Percentiles rank a stretch among this genome's conserved stretches.
Evolutionary conservation across 1,140 invertebrate genomes (phyloP).

Genomic region (Heliconius himera): DNA sequence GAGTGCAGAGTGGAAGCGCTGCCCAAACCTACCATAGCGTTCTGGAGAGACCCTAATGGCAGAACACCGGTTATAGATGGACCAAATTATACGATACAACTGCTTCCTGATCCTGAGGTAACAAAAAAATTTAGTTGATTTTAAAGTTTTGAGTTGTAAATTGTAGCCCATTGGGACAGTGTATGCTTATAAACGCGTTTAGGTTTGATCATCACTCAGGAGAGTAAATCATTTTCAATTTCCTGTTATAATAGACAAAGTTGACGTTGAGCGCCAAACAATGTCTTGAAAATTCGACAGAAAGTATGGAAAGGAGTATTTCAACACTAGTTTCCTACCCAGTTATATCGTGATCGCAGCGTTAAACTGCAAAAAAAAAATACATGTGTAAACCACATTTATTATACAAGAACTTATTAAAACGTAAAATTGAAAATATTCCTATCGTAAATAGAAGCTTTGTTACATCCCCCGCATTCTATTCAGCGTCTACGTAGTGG

Average conservation of each 20-base stretch:
- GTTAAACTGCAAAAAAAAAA: too few species aligned
- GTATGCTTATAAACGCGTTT: neutral
- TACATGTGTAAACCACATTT: neutral
- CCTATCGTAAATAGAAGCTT: neutral
- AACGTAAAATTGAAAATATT: neutral
- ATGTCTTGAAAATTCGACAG: too few species aligned
- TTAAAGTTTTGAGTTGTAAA: neutral
- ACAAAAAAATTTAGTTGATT: neutral
- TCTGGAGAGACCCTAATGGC: conserved; percentile 88
- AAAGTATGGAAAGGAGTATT: too few species aligned
- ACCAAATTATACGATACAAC: conserved; percentile 86
- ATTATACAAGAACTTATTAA: neutral
- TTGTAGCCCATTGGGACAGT: too few species aligned
- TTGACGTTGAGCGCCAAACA: too few species aligned
- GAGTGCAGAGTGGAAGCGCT: conserved; percentile 89
- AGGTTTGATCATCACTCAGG: too few species aligned
- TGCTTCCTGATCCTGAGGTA: conserved; percentile 82
- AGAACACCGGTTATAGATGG: conserved; percentile 88
- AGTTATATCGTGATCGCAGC: too few species aligned
- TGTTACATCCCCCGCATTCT: neutral
- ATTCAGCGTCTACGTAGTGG: neutral
- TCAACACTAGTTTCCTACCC: too few species aligned
- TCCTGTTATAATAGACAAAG: too few species aligned
- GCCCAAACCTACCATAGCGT: conserved; percentile 89
- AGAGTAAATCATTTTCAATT: too few species aligned